Evolutionary conservation across 1,140 invertebrate species (phyloP), one percentile per base, ranked within the genome.

Genomic region (Eueides isabella): DNA sequence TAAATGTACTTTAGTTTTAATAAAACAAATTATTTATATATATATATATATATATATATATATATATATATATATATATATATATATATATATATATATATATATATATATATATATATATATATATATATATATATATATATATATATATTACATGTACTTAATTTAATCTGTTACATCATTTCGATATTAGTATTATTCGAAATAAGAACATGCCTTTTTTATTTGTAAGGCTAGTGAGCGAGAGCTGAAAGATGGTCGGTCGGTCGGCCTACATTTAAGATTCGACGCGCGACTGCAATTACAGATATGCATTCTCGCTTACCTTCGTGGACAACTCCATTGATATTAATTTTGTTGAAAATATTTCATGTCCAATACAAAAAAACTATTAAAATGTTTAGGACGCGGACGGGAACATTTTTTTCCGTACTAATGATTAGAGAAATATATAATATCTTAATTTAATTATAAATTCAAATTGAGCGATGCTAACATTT

Each of bases 241-340:
- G 85, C 80, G 85, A 90, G 86, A 86, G 90, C 80, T 90, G 86
- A 81, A 86, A 89, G 87, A 91, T 90, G 88, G 89, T 90, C 85
- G 85, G 89, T 90, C 85, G 85, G 77, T 82, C 89, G 89, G 87
- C 91, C 89, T 92, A 92, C 91, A 92, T 92, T 92, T 85, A 89
- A 90, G 83, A 84, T 89, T 84, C 87, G 89, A 85, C 85, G 85
- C 84, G 82, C 81, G 82, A 67, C 84, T 86, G 86, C 86, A 87
- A 78, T 81, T 80, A 63, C 75, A 73, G 19, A 63, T 28, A 26
- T 55, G 41, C 78, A 73, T 28, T 87, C 89, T 77, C 83, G 62
- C 70, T 72, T 64, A 71, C 71, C 33, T 71, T 64, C 48, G 55
- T 55, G 68, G 33, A 73, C 28, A 33, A 73, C 67, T 30, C 38